phyloP scores from a whole-genome alignment of 2,888 invertebrate species.

The Drosophila emarginata region DNA sequence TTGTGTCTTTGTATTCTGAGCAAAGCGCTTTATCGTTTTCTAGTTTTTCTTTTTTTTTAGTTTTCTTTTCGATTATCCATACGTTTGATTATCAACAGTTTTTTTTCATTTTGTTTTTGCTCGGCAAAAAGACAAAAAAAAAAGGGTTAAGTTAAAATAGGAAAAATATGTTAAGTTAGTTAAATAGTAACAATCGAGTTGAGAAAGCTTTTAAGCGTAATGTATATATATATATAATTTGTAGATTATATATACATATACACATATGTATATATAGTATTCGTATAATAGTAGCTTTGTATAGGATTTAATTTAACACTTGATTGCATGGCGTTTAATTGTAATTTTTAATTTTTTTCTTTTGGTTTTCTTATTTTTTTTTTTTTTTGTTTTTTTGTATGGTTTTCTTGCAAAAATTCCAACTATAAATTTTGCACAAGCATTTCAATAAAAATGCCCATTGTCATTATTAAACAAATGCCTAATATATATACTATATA shows the following conservation, averaged over 20 bases:
- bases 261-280: slow-evolving; percentile 17
- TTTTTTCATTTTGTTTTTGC: slow-evolving; percentile 25
- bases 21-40: neutral
- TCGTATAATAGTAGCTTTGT: slow-evolving; percentile 28
- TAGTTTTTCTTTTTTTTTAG: slow-evolving; percentile 3
- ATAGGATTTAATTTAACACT: slow-evolving; percentile 30
- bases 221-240: slow-evolving; percentile 17
- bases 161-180: neutral
- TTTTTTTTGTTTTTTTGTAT: slow-evolving; percentile 4
- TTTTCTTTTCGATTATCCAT: slow-evolving; percentile 47
- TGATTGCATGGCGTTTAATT: slow-evolving; percentile 28
- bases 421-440: slow-evolving; percentile 55
- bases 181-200: slow-evolving; percentile 34
- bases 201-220: slow-evolving; percentile 30
- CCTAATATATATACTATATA: slow-evolving; percentile 21
- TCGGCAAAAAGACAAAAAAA: slow-evolving; percentile 37
- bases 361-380: slow-evolving; percentile 5
- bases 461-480: slow-evolving; percentile 39
- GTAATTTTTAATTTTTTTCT: slow-evolving; percentile 15
- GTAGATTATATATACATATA: slow-evolving; percentile 8
- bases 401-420: slow-evolving; percentile 29
- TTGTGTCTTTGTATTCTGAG: neutral
- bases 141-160: neutral
- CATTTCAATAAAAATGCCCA: slow-evolving; percentile 73
- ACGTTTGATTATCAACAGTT: slow-evolving; percentile 52